Evolutionary conservation across 2,888 invertebrate genomes (phyloP).

Genomic region (Pardosa pseudoannulata): DNA sequence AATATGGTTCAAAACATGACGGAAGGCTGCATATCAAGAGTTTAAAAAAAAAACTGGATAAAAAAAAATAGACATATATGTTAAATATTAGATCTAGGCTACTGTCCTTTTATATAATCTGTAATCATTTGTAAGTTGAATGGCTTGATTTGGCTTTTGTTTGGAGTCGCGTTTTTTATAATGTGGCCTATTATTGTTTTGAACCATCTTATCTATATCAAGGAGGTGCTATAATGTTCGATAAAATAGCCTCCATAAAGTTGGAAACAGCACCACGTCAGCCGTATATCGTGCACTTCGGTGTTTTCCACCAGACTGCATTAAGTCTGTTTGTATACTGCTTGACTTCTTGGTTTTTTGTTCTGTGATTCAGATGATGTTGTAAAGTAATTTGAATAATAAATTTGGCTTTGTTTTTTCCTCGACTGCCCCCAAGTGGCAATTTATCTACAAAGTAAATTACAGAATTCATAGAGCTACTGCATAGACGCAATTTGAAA

Average conservation of each 20-base stretch:
- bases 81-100: neutral
- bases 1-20: constrained; percentile 16
- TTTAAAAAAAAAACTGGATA: neutral
- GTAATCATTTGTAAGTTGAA: neutral
- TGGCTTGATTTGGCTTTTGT: no score
- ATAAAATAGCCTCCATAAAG: constrained; percentile 13
- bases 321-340: constrained; percentile 37
- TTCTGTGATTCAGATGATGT: constrained; percentile 35
- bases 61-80: neutral
- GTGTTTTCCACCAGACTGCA: constrained; percentile 38
- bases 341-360: constrained; percentile 23
- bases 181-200: constrained; percentile 17
- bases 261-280: constrained; percentile 33
- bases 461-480: constrained; percentile 20
- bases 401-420: neutral
- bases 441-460: constrained; percentile 8
- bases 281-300: constrained; percentile 34
- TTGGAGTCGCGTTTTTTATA: no score
- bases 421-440: neutral
- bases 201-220: constrained; percentile 21
- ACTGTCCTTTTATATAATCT: neutral
- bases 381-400: constrained; percentile 14
- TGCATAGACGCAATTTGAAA: neutral
- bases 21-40: neutral
- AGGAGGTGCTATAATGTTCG: constrained; percentile 25